Conservation (phyloP, 2,113 vertebrate genomes). For the Prunella fulvescens region DNA sequence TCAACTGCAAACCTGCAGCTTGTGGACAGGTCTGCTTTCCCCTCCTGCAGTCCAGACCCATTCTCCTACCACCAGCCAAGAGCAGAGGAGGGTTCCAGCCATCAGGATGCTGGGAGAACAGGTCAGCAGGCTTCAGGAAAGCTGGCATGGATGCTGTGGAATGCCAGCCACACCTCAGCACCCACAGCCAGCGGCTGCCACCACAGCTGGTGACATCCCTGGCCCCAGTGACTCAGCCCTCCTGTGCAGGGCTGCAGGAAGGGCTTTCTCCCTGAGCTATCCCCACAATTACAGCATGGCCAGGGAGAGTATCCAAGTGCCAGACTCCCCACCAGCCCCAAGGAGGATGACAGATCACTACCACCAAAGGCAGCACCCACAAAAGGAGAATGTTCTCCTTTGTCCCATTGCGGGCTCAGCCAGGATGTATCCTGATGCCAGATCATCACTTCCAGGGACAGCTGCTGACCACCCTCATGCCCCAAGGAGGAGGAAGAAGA, state of each 20-base stretch:
- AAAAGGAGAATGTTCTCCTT: background rate
- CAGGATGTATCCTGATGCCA: background rate
- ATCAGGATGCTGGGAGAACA: background rate
- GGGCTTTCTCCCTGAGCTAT: background rate
- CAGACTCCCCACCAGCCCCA: background rate
- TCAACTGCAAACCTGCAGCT: background rate
- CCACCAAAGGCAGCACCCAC: background rate
- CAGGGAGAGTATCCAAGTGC: background rate
- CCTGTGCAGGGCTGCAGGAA: background rate
- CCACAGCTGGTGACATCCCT: background rate
- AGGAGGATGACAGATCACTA: background rate
- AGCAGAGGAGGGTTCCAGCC: background rate
- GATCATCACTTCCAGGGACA: background rate
- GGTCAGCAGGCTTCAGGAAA: background rate
- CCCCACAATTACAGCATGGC: background rate
- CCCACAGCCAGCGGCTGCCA: background rate
- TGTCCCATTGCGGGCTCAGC: fast-evolving
- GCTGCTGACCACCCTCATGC: background rate
- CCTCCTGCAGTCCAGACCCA: background rate
- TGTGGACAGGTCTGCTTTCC: background rate
- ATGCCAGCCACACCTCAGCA: background rate
- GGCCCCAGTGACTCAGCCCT: background rate
- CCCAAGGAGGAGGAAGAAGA: background rate
- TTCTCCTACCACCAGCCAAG: background rate
- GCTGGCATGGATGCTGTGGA: fast-evolving